phyloP scores from a whole-genome alignment of 2,888 invertebrate genomes.

The Augochlorella aurata region DNA sequence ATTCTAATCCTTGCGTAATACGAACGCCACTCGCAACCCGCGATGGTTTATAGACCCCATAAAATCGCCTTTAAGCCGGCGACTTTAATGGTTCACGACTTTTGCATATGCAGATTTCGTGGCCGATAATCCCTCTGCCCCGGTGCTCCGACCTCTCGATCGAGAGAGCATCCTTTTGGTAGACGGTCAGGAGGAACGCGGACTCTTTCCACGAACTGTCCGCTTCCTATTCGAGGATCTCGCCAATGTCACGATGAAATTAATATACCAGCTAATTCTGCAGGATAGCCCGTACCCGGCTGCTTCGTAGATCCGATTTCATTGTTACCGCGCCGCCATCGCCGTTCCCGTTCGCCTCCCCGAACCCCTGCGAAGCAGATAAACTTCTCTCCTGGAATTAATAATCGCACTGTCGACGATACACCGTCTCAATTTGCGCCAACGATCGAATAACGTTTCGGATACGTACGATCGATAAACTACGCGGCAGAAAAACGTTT shows the following conservation, averaged over 20 bases:
- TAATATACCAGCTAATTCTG: conserved; percentile 33
- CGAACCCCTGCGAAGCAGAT: background rate
- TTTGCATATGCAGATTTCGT: conserved; percentile 78
- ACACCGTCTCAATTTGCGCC: conserved; percentile 3
- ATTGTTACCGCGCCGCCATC: background rate
- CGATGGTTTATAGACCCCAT: conserved; percentile 72
- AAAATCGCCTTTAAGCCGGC: conserved; percentile 69
- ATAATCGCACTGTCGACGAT: background rate
- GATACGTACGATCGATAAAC: background rate
- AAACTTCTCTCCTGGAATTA: background rate
- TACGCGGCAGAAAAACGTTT: background rate
- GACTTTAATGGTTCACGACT: conserved; percentile 79
- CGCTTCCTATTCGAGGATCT: conserved; percentile 52
- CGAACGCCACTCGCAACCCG: conserved; percentile 53
- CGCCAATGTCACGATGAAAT: conserved; percentile 35
- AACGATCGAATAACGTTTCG: background rate
- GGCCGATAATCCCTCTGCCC: conserved; percentile 75
- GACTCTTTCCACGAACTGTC: conserved; percentile 50
- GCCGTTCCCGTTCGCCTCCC: background rate
- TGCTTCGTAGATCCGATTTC: conserved; percentile 17
- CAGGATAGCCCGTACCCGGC: background rate
- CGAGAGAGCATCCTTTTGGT: conserved; percentile 58
- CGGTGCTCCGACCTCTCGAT: conserved; percentile 70
- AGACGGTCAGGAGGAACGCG: conserved; percentile 22
- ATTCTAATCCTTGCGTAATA: conserved; percentile 71